Evolutionary conservation across 1,140 invertebrate species (phyloP).

Genomic region (Drosophila neocordata): DNA sequence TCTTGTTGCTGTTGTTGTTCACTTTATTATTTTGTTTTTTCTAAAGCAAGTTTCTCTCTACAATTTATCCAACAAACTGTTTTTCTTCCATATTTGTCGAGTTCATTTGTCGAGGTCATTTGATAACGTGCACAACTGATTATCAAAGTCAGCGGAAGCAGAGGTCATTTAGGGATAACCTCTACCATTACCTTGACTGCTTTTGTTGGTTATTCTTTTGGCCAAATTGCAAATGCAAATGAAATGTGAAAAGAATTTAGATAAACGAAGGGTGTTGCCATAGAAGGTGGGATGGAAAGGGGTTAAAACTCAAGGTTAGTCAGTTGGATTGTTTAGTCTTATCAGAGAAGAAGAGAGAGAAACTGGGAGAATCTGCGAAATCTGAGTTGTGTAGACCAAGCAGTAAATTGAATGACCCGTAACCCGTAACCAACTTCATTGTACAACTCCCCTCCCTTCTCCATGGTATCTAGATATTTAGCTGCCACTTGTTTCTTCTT

Average conservation of each 20-base stretch:
- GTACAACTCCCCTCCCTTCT: neutral
- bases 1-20: too few relatives aligned
- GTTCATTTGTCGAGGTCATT: too few relatives aligned
- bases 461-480: neutral
- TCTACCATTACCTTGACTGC: too few relatives aligned
- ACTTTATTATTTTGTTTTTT: too few relatives aligned
- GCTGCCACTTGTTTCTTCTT: neutral
- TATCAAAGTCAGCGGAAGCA: neutral
- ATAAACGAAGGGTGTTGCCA: neutral
- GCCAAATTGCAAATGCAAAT: too few relatives aligned
- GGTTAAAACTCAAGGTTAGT: neutral
- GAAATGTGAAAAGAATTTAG: neutral
- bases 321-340: neutral
- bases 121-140: too few relatives aligned
- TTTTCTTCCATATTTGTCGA: too few relatives aligned
- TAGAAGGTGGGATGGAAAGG: too few relatives aligned
- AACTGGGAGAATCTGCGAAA: constrained; percentile 24
- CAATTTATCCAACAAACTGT: too few relatives aligned
- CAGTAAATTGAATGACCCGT: constrained; percentile 1
- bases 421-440: neutral
- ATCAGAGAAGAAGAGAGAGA: constrained; percentile 14
- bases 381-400: neutral
- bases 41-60: too few relatives aligned
- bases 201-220: too few relatives aligned
- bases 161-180: constrained; percentile 3